phyloP scores from a whole-genome alignment of 2,797 vertebrate species.

The Moxostoma hubbsi region DNA sequence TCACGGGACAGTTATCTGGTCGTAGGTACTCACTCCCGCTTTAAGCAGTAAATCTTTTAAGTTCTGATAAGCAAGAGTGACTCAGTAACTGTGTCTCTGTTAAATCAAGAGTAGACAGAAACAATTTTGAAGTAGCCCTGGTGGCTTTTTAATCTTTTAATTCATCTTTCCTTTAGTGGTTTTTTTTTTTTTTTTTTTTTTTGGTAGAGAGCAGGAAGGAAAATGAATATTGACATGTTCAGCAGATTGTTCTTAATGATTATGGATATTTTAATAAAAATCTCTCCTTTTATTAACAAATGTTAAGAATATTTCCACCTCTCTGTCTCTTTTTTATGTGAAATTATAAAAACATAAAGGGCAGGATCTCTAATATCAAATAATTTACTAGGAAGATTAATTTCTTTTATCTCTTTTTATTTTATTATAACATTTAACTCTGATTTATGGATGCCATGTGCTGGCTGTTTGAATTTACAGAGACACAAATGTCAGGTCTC shows the following conservation, averaged over 20 bases:
- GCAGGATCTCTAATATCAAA: conserved; percentile 1
- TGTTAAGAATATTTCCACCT: not conserved
- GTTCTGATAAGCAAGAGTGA: not conserved
- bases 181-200: not conserved
- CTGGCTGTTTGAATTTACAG: not conserved
- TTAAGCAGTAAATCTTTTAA: conserved; percentile 76
- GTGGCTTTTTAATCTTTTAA: conserved; percentile 26
- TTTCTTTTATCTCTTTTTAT: not conserved
- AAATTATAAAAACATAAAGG: conserved; percentile 2
- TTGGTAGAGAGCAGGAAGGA: not conserved
- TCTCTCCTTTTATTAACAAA: not conserved
- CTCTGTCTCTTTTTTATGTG: not conserved
- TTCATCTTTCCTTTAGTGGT: not conserved
- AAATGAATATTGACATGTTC: not conserved
- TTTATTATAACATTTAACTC: not conserved
- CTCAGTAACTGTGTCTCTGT: too few relatives aligned
- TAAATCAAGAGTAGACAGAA: conserved; percentile 11
- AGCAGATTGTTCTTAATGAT: not conserved
- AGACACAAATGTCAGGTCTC: not conserved
- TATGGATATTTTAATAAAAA: too few relatives aligned
- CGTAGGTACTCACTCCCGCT: conserved; percentile 87
- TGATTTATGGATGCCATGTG: not conserved
- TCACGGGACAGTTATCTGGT: conserved; percentile 93
- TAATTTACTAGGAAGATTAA: not conserved
- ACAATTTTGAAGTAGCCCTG: conserved; percentile 4